These are phyloP conservation scores for Poecilobothrus nobilitatus DNA, from an alignment of 2,888 invertebrate species.

Conservation along the genomic window DNA sequence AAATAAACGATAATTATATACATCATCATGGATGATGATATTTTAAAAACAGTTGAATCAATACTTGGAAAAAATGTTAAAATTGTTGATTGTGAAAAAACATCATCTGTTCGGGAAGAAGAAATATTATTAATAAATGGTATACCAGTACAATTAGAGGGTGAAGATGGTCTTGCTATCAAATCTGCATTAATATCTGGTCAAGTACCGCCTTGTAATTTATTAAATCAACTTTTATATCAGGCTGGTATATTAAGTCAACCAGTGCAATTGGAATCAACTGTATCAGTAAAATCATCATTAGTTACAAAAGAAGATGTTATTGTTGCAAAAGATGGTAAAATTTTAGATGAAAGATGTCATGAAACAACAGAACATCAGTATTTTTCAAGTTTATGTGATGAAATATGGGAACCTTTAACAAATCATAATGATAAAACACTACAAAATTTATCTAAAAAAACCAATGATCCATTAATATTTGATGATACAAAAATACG, in stretches of 20 bases:
- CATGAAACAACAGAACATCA: constrained; percentile 64
- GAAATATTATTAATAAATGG: constrained; percentile 64
- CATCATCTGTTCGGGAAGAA: constrained; percentile 61
- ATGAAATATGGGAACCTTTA: constrained; percentile 57
- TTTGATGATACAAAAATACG: background rate
- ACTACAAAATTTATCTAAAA: background rate
- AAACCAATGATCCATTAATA: background rate
- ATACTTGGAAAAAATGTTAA: constrained; percentile 62
- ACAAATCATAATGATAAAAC: background rate
- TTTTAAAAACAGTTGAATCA: constrained; percentile 65
- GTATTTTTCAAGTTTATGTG: constrained; percentile 57
- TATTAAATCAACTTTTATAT: constrained; percentile 59
- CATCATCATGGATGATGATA: constrained; percentile 55
- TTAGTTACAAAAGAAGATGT: constrained; percentile 63
- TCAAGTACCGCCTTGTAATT: constrained; percentile 61
- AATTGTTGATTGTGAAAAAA: constrained; percentile 65
- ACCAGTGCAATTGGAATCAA: constrained; percentile 62
- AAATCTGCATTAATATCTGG: constrained; percentile 59
- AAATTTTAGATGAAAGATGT: constrained; percentile 59
- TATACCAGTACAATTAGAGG: constrained; percentile 57
- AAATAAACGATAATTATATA: too few relatives aligned
- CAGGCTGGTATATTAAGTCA: constrained; percentile 57
- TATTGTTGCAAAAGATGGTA: constrained; percentile 57
- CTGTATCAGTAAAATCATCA: constrained; percentile 61
- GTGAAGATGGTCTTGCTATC: constrained; percentile 59